Evolutionary conservation across 2,113 vertebrate genomes (phyloP).

Genomic region (Callocephalon fimbriatum): DNA sequence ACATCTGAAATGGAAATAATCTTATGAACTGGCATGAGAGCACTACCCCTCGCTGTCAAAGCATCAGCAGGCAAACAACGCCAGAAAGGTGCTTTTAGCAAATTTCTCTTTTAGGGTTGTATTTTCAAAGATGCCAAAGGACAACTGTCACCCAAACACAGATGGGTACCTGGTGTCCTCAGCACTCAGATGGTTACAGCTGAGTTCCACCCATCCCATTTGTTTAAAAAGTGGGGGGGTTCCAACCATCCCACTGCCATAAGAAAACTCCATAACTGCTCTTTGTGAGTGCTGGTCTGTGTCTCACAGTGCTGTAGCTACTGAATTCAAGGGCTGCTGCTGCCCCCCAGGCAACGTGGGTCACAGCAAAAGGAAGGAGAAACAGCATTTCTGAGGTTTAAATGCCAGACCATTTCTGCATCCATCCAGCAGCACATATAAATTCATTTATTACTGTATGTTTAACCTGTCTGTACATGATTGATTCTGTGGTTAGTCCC

Average conservation of each 20-base stretch:
- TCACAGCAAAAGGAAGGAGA: not conserved
- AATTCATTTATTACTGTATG: not conserved
- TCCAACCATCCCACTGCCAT: not conserved
- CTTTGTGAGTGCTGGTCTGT: not conserved
- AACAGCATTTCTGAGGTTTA: not conserved
- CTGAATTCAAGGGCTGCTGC: not conserved
- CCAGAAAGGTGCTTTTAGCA: not conserved
- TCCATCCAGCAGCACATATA: not conserved
- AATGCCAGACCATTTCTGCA: not conserved
- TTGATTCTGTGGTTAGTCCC: not conserved
- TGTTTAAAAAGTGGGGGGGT: not conserved
- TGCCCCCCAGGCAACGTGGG: not conserved
- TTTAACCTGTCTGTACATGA: not conserved
- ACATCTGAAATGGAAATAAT: not conserved
- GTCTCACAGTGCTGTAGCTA: not conserved
- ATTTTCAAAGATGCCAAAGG: not conserved
- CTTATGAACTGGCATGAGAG: not conserved
- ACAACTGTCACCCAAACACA: not conserved
- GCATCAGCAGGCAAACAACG: not conserved
- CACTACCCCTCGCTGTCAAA: not conserved
- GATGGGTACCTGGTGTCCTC: not conserved
- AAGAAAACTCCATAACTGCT: not conserved
- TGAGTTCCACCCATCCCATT: not conserved
- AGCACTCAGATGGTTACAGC: not conserved
- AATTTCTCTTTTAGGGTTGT: not conserved